Conservation (phyloP, 1,140 invertebrate genomes). For the Monomorium pharaonis region DNA sequence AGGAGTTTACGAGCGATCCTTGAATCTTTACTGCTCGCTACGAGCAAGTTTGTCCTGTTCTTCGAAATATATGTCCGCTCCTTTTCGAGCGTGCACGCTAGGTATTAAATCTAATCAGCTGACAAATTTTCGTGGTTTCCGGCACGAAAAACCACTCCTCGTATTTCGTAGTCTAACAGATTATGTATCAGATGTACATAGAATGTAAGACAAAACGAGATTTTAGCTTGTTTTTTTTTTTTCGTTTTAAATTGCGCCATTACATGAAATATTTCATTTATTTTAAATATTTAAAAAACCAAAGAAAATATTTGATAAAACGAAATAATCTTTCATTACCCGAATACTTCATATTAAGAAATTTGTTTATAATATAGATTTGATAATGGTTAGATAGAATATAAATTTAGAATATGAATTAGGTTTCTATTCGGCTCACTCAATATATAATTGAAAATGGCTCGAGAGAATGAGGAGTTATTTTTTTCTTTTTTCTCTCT, state of each 20-base stretch:
- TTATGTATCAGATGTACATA: background rate
- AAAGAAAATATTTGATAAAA: background rate
- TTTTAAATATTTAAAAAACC: background rate
- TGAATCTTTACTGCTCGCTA: slow-evolving; percentile 67
- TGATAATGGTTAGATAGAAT: slow-evolving; percentile 34
- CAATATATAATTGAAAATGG: background rate
- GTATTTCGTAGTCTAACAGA: background rate
- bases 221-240: background rate
- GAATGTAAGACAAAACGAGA: background rate
- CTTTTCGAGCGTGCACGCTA: background rate
- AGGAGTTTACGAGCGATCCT: slow-evolving; percentile 77
- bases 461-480: background rate
- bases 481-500: background rate
- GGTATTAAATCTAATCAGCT: slow-evolving; percentile 40
- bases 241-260: background rate
- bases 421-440: slow-evolving; percentile 68
- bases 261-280: background rate
- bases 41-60: slow-evolving; percentile 41
- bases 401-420: background rate
- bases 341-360: background rate
- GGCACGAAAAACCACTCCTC: background rate
- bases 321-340: background rate
- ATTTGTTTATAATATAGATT: no score
- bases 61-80: slow-evolving; percentile 37
- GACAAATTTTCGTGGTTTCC: slow-evolving; percentile 23